Evolutionary conservation across 2,888 invertebrate genomes (phyloP), one percentile per base, ranked within the genome.

Genomic region (Amiota communis): DNA sequence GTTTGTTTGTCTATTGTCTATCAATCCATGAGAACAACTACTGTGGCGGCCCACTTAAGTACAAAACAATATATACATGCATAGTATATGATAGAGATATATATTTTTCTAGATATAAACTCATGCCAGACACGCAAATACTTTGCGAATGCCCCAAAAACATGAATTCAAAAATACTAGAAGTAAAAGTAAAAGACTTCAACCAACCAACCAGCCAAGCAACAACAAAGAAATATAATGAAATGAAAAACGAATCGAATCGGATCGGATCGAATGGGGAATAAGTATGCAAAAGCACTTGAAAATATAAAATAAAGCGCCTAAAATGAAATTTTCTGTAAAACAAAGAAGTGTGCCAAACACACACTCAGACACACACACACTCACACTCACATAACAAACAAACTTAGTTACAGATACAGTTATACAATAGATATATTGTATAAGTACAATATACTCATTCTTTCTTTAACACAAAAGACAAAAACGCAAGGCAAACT

Each of bases 341-440:
- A 69, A 77, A 77, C 78, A 78, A 75, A 75, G 78, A 83, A 83
- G 75, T 83, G 81, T 84, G 80, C 84, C 82, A 83, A 83, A 80
- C 77, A 82, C 81, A 46, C 36, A 82, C 48, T 79, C 76, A 77
- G 75, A 64, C 76, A 73, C 46, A 76, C 47, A 51, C 70, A 70
- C 61, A 73, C 56, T 51, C 49, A 53, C 23, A 56, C n/a, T 47
- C 73, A 53, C 64, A 63, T 8, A 59, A 51, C 12, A 63, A 20
- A 53, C 70, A 70, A 67, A 73, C 70, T 70, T 51, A 65, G 67
- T 53, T 68, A 71, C 72, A 56, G 15, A 56, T 3, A 56, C 8
- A 56, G 56, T 56, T 12, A 23, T 23, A 23, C 23, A 23, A 23
- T 23, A 23, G 23, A 23, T 23, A 23, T 23, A 23, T 12, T 13